Conservation (phyloP, 1,140 invertebrate genomes). For the Bombus breviceps region DNA sequence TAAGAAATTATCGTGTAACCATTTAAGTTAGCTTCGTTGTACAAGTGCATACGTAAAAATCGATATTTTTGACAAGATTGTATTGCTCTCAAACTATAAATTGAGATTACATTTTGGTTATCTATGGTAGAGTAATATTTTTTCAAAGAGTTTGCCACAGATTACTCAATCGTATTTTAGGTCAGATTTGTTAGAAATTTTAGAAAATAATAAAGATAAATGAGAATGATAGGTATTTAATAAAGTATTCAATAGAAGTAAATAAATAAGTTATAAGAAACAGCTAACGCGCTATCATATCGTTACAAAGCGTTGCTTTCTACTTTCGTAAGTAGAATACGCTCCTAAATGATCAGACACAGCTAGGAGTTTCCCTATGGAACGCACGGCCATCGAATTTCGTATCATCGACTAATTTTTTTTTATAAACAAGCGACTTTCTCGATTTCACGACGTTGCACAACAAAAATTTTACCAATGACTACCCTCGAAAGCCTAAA, state of each 20-base stretch:
- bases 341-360: constrained; percentile 25
- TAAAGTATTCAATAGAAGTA: neutral
- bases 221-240: neutral
- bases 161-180: neutral
- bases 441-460: neutral
- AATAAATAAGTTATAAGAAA: neutral
- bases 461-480: neutral
- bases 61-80: neutral
- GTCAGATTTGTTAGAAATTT: neutral
- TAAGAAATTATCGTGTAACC: neutral
- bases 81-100: neutral
- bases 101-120: neutral
- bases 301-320: neutral
- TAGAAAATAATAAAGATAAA: neutral
- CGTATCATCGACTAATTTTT: neutral
- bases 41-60: neutral
- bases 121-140: neutral
- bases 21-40: neutral
- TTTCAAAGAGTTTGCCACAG: neutral
- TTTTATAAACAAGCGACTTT: neutral
- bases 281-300: neutral
- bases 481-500: constrained; percentile 1
- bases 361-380: neutral
- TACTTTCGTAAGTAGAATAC: constrained; percentile 25
- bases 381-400: neutral